phyloP scores from a whole-genome alignment of 2,888 invertebrate species.

The Timandra comae region DNA sequence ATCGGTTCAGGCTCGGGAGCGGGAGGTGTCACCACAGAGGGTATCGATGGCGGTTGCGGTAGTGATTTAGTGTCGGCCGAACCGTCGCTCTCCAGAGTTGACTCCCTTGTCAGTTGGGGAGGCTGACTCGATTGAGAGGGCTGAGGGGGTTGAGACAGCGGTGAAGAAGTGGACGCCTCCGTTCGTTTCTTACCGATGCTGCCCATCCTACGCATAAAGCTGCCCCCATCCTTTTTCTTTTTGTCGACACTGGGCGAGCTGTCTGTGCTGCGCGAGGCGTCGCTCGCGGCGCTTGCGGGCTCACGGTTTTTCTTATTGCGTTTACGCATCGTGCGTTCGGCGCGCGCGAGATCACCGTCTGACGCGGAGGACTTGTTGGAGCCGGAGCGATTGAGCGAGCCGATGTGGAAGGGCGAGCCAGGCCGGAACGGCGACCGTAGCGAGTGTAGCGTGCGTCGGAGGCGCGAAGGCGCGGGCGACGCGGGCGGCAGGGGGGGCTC shows the following conservation, averaged over 20 bases:
- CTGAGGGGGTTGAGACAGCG: constrained; percentile 26
- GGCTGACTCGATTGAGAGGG: too few species aligned
- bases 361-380: constrained; percentile 64
- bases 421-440: constrained; percentile 70
- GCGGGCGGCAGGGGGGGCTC: constrained; percentile 43
- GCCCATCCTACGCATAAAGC: constrained; percentile 60
- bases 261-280: constrained; percentile 54
- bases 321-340: constrained; percentile 72
- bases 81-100: constrained; percentile 17
- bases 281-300: constrained; percentile 32
- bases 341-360: constrained; percentile 67
- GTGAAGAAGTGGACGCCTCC: constrained; percentile 36
- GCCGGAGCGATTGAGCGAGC: constrained; percentile 62
- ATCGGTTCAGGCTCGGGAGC: constrained; percentile 17
- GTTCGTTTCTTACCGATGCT: constrained; percentile 57
- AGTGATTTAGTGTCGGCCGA: too few species aligned
- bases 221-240: constrained; percentile 58
- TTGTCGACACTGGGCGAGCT: constrained; percentile 55
- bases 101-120: constrained; percentile 19
- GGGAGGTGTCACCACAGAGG: background rate
- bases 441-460: constrained; percentile 67
- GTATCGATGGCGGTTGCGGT: background rate
- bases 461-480: constrained; percentile 49
- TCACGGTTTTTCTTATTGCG: constrained; percentile 67
- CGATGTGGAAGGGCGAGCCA: constrained; percentile 73